These are phyloP conservation scores for Aleadryas rufinucha DNA, from an alignment of 2,113 vertebrate genomes.

Conservation along the genomic window DNA sequence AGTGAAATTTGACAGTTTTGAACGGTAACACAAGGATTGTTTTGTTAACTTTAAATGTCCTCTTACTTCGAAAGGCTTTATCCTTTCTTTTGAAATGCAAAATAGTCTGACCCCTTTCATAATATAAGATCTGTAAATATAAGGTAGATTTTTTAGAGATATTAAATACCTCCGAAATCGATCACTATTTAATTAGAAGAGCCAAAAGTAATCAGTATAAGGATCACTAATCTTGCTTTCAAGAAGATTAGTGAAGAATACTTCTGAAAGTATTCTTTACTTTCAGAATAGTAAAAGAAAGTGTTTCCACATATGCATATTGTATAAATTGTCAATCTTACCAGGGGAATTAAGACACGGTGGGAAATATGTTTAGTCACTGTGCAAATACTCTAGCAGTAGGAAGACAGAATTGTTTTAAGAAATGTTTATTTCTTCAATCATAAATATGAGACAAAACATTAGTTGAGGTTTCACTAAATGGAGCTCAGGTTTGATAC, in stretches of 20 bases:
- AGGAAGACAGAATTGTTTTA: not conserved
- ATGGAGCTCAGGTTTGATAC: not conserved
- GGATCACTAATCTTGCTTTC: not conserved
- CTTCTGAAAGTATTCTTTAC: too few relatives aligned
- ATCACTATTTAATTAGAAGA: not conserved
- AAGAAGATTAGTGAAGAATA: too few relatives aligned
- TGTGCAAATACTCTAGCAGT: not conserved
- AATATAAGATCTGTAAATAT: not conserved
- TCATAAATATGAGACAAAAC: not conserved
- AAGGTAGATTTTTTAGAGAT: not conserved
- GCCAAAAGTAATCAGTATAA: not conserved
- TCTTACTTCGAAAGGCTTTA: not conserved
- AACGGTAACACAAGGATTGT: not conserved
- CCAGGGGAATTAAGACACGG: not conserved
- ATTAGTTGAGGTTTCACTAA: not conserved
- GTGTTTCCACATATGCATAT: not conserved
- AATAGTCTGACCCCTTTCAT: not conserved
- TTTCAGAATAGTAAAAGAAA: not conserved
- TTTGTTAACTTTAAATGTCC: not conserved
- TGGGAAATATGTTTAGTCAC: not conserved
- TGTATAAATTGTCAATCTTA: not conserved
- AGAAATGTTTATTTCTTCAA: not conserved
- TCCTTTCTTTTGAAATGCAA: not conserved
- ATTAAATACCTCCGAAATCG: not conserved
- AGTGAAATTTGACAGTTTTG: not conserved